Evolutionary conservation across 2,888 invertebrate species (phyloP).

Genomic region (Thera obeliscata): DNA sequence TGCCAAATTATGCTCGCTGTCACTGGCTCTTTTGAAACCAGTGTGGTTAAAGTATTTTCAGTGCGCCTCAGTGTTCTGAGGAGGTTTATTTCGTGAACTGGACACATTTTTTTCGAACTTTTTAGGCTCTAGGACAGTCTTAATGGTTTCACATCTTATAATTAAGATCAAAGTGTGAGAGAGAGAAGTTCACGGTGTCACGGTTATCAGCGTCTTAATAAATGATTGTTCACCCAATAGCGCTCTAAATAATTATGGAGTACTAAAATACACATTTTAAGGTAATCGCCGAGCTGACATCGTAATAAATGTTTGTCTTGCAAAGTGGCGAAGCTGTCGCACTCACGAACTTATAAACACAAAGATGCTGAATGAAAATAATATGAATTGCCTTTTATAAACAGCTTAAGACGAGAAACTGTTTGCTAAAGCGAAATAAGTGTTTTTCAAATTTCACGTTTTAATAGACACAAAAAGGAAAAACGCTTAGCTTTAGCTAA

Average conservation of each 20-base stretch:
- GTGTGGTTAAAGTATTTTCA: too few relatives aligned
- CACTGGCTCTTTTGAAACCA: too few relatives aligned
- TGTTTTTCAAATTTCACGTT: neutral
- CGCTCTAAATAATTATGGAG: slow-evolving; percentile 9
- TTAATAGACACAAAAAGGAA: neutral
- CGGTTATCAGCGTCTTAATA: too few relatives aligned
- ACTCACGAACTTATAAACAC: slow-evolving; percentile 34
- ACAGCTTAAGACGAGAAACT: slow-evolving; percentile 5
- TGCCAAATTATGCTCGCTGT: too few relatives aligned
- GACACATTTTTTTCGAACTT: too few relatives aligned
- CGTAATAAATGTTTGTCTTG: slow-evolving; percentile 55
- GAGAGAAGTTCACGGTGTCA: too few relatives aligned
- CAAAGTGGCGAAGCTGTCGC: slow-evolving; percentile 61
- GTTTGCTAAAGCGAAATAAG: neutral
- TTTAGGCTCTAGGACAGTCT: too few relatives aligned
- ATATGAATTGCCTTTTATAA: slow-evolving; percentile 16
- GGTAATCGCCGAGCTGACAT: slow-evolving; percentile 23
- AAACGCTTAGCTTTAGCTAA: slow-evolving; percentile 5
- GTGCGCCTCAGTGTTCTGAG: too few relatives aligned
- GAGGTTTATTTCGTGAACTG: too few relatives aligned
- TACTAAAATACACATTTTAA: slow-evolving; percentile 15
- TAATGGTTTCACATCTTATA: too few relatives aligned
- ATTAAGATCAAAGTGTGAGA: too few relatives aligned
- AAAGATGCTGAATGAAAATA: slow-evolving; percentile 20
- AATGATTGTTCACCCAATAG: too few relatives aligned